Conservation (phyloP, 2,797 vertebrate species). For the Capromys pilorides region DNA sequence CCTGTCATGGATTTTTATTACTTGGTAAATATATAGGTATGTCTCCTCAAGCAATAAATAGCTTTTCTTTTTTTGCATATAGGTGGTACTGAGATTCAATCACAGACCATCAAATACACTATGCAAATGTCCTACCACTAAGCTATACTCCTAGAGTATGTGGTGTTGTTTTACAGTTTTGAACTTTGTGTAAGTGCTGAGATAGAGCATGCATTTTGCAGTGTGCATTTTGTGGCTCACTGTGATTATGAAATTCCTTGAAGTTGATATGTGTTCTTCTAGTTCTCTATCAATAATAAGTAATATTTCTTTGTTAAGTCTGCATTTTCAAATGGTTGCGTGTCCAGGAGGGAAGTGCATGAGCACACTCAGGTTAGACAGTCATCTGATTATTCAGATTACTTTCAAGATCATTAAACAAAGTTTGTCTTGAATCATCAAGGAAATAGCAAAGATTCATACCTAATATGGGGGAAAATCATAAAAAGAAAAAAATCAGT, state of each 20-base stretch:
- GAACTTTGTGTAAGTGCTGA: neutral
- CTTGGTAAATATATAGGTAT: neutral
- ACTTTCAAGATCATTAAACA: conserved; percentile 25
- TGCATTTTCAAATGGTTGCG: neutral
- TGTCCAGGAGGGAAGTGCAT: neutral
- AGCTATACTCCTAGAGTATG: neutral
- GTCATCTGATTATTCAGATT: conserved; percentile 18
- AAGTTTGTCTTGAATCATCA: conserved; percentile 25
- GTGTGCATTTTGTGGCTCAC: neutral
- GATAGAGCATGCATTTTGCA: neutral
- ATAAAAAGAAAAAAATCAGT: neutral
- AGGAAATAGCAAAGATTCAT: conserved; percentile 15
- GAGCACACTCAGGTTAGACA: conserved; percentile 1
- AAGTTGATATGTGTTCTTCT: neutral
- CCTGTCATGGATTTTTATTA: neutral
- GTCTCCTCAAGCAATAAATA: neutral
- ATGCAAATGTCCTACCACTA: neutral
- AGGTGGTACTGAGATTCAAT: neutral
- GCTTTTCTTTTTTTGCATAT: neutral
- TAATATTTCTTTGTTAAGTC: neutral
- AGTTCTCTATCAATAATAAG: neutral
- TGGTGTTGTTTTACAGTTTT: neutral
- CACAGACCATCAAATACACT: neutral
- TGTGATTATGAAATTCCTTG: neutral
- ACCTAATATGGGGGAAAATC: conserved; percentile 19